phyloP scores from a whole-genome alignment of 2,888 invertebrate species.

The Conistra vaccinii region DNA sequence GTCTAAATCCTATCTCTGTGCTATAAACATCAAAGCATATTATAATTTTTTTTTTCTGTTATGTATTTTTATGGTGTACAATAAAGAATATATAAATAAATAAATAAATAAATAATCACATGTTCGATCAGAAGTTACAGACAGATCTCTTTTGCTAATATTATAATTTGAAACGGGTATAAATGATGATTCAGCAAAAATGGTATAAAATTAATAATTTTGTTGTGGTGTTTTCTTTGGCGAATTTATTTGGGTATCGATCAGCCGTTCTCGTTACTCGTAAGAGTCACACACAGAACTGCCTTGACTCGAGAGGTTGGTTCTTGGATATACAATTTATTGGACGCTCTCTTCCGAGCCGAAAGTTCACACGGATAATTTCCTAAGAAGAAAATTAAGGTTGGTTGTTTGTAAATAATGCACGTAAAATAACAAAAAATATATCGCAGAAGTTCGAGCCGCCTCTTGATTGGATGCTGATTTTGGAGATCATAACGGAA shows the following conservation, averaged over 20 bases:
- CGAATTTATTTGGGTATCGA: conserved; percentile 80
- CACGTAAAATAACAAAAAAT: not conserved
- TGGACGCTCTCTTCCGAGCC: conserved; percentile 72
- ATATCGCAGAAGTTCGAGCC: conserved; percentile 12
- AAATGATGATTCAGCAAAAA: conserved; percentile 64
- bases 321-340: conserved; percentile 79
- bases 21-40: conserved; percentile 24
- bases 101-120: too few relatives aligned
- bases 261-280: conserved; percentile 76
- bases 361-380: conserved; percentile 66
- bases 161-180: conserved; percentile 45
- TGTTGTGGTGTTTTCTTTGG: conserved; percentile 73
- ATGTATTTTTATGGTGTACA: too few relatives aligned
- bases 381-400: not conserved
- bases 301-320: conserved; percentile 75
- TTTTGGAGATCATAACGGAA: conserved; percentile 50
- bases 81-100: too few relatives aligned
- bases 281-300: conserved; percentile 65
- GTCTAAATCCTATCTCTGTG: conserved; percentile 10
- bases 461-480: conserved; percentile 22
- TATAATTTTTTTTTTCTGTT: too few relatives aligned
- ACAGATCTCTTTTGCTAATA: conserved; percentile 28
- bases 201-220: conserved; percentile 72
- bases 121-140: conserved; percentile 32
- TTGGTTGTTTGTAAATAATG: not conserved